Base-by-base conservation (phyloP, 92 coral and sea anemone species). In the Zoanthus solanderi region DNA sequence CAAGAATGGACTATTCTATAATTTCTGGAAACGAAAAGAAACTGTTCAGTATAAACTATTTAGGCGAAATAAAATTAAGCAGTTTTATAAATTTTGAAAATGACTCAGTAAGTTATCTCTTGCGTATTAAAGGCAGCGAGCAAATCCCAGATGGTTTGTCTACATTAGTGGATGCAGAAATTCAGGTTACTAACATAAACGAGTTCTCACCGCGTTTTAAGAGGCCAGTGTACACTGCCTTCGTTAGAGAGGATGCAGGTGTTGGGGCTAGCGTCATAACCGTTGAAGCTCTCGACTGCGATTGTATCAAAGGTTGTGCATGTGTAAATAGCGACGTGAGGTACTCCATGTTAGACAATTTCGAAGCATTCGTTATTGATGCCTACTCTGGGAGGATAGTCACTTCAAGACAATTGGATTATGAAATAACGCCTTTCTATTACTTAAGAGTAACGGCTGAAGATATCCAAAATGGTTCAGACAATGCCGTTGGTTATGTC, bases 221-320 rank as follows among this genome's bases (percentile, higher is more conserved):
- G n/a, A 69, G 86, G 48, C 87, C 91, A 45, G 83, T 90, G 3
- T 95, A 93, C 91, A 56, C 28, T 63, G 94, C 90, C 46, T 84
- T 88, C 8, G 87, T 96, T 5, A 67, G 50, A 54, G 99, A 96
- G 66, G 92, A 92, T 52, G 78, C 71, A 53, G 72, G 88, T 2
- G 48, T 85, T 11, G 98, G 99, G 56, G 92, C 88, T 58, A 72
- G 90, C 2, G 92, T 96, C n/a, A 52, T 92, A 47, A 87, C 89
- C n/a, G 97, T 95, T 4, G n/a, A 88, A 16, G 99, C 98, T 31
- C 91, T 83, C n/a, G 99, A 96, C 83, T 93, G 98, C 60, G 99
- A 96, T 67, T 96, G 99, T 57, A 85, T 90, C 18, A 72, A 56
- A 30, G 92, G 89, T 42, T 93, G 99, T 77, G 77, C 76, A 32